phyloP scores from a whole-genome alignment of 2,113 vertebrate species.

The Donacobius atricapilla region DNA sequence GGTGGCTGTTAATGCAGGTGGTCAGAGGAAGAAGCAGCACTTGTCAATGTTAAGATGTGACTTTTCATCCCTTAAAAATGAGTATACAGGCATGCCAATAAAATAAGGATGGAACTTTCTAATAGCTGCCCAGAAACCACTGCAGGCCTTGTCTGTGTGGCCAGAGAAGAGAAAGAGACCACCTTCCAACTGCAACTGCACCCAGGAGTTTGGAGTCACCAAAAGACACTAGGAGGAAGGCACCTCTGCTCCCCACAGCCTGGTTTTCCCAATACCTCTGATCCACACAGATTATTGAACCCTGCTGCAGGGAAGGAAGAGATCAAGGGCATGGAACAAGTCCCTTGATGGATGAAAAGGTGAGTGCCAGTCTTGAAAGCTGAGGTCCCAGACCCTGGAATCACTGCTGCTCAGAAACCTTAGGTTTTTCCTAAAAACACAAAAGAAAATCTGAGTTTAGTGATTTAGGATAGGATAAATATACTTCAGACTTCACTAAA shows the following conservation, averaged over 20 bases:
- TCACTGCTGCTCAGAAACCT: not conserved
- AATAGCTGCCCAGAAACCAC: not conserved
- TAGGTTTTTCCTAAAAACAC: not conserved
- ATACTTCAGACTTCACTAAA: not conserved
- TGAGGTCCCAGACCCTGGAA: not conserved
- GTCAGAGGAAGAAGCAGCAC: not conserved
- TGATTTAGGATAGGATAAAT: not conserved
- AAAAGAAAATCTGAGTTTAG: not conserved
- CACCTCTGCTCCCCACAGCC: not conserved
- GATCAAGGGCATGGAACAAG: not conserved
- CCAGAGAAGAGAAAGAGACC: not conserved
- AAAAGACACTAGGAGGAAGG: not conserved
- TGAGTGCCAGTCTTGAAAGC: not conserved
- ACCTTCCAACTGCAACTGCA: not conserved
- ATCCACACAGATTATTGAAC: not conserved
- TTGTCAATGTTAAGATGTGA: not conserved
- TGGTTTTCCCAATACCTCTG: not conserved
- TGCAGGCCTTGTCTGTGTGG: not conserved
- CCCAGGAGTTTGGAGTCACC: accelerated
- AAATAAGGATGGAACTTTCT: not conserved
- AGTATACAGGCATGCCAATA: not conserved
- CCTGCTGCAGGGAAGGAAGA: not conserved
- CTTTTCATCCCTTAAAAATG: not conserved
- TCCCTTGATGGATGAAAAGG: not conserved
- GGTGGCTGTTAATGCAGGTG: not conserved